Evolutionary conservation across 2,797 vertebrate genomes (phyloP).

Genomic region (Rhincodon typus): DNA sequence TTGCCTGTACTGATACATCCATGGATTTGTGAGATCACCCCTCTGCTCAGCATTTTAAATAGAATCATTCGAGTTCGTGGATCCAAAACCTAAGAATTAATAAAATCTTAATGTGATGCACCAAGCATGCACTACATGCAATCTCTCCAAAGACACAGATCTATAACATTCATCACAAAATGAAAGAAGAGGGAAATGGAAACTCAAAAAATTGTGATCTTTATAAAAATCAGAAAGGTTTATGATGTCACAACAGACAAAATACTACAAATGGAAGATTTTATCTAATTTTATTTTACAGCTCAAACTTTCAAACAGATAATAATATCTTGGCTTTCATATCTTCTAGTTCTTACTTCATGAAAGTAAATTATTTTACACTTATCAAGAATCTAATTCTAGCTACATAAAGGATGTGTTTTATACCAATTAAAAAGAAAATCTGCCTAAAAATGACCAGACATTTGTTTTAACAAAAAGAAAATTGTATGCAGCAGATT

Average conservation of each 20-base stretch:
- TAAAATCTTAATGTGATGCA: not conserved
- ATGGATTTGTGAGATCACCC: slow-evolving; percentile 80
- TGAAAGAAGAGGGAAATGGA: not conserved
- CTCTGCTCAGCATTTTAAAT: slow-evolving; percentile 89
- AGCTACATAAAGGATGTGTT: not conserved
- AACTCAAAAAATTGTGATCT: not conserved
- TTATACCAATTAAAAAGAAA: not conserved
- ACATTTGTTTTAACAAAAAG: not conserved
- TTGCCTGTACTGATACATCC: slow-evolving; percentile 96
- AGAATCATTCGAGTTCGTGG: slow-evolving; percentile 92
- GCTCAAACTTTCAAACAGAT: not conserved
- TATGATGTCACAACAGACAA: not conserved
- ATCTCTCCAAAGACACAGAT: not conserved
- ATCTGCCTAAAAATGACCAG: not conserved
- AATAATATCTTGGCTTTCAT: not conserved
- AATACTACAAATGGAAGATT: not conserved
- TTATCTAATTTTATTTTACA: not conserved
- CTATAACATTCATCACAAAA: not conserved
- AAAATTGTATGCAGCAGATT: not conserved
- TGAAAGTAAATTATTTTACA: not conserved
- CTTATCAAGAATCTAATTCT: not conserved
- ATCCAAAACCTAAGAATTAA: slow-evolving; percentile 74
- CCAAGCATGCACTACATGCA: not conserved
- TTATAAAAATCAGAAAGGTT: not conserved
- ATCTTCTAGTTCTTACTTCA: not conserved